Evolutionary conservation across 1,140 invertebrate species (phyloP).

Genomic region (Arion vulgaris): DNA sequence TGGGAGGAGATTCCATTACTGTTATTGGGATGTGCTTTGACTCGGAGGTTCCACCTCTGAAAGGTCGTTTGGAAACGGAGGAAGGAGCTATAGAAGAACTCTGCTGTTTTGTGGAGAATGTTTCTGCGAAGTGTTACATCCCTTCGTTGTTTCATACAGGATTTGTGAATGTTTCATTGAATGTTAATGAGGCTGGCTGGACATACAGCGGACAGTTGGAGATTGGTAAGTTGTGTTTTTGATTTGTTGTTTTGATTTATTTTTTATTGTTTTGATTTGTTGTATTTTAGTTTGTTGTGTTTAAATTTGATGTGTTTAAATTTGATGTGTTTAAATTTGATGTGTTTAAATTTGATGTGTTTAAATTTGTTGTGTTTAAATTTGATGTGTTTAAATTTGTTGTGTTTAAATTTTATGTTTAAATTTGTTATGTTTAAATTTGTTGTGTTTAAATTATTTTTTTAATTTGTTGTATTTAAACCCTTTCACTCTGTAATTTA

Average conservation of each 20-base stretch:
- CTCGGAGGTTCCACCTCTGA: not conserved
- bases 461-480: no score
- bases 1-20: not conserved
- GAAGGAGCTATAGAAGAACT: not conserved
- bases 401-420: no score
- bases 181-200: conserved; percentile 5
- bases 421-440: no score
- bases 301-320: no score
- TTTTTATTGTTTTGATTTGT: not conserved
- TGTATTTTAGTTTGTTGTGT: no score
- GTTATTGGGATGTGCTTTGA: not conserved
- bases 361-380: no score
- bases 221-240: not conserved
- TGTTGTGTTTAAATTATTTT: no score
- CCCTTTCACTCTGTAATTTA: no score
- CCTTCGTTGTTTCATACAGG: conserved; percentile 10
- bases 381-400: no score
- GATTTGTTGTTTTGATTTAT: not conserved
- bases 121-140: not conserved
- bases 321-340: no score
- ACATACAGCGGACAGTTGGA: conserved; percentile 6
- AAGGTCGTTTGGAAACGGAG: not conserved
- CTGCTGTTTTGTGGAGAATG: not conserved
- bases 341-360: no score
- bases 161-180: not conserved